These are phyloP conservation scores for Choloepus hoffmanni DNA, from an alignment of 2,113 vertebrate species.

Conservation along the genomic window DNA sequence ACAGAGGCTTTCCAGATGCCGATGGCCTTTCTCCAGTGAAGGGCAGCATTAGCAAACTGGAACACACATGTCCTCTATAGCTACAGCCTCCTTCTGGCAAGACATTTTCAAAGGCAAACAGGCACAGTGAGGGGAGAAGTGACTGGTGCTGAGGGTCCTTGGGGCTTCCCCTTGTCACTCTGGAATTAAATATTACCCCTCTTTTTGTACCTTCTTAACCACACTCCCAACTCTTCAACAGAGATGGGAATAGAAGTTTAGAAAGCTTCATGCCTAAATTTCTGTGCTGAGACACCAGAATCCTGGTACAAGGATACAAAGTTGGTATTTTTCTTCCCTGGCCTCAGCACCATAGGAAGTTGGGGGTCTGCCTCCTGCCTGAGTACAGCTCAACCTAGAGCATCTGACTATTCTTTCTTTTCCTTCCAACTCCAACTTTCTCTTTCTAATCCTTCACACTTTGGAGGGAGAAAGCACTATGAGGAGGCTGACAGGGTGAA, in stretches of 20 bases:
- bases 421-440: background rate
- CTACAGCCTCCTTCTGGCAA: background rate
- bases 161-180: background rate
- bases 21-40: too few species aligned
- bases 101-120: background rate
- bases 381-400: background rate
- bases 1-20: too few species aligned
- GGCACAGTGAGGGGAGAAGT: background rate
- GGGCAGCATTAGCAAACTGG: too few species aligned
- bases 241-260: background rate
- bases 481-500: background rate
- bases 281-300: background rate
- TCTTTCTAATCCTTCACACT: background rate
- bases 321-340: background rate
- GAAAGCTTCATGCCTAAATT: background rate
- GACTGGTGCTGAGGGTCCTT: background rate
- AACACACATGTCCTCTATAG: background rate
- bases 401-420: background rate
- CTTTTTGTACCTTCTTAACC: background rate
- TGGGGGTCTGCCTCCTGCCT: background rate
- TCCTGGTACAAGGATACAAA: background rate
- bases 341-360: background rate
- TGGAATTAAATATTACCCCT: background rate
- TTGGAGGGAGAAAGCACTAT: background rate
- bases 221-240: background rate